Evolutionary conservation across 2,888 invertebrate genomes (phyloP).

Genomic region (Drosophila mulleri): DNA sequence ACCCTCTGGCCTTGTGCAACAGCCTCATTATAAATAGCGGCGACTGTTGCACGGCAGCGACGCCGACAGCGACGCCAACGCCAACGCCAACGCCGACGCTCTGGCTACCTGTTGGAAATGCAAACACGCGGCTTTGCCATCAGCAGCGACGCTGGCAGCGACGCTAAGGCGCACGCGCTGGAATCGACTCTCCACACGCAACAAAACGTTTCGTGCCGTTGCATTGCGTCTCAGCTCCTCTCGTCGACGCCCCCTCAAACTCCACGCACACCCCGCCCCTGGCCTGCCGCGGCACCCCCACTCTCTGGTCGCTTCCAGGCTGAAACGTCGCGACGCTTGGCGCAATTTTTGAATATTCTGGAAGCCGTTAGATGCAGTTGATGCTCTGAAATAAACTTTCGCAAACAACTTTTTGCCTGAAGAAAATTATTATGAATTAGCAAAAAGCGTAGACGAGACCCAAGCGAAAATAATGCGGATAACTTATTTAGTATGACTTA

Average conservation of each 20-base stretch:
- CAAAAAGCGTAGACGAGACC: background rate
- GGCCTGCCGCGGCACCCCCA: background rate
- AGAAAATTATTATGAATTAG: background rate
- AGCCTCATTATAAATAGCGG: slow-evolving; percentile 70
- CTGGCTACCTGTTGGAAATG: slow-evolving; percentile 77
- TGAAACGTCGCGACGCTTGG: slow-evolving; percentile 16
- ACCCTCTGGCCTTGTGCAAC: slow-evolving; percentile 47
- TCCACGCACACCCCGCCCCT: background rate
- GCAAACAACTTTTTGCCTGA: background rate
- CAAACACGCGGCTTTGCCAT: slow-evolving; percentile 53
- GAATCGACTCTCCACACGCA: slow-evolving; percentile 66
- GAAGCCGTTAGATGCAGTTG: slow-evolving; percentile 7
- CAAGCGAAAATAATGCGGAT: background rate
- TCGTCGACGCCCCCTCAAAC: background rate
- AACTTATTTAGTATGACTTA: background rate
- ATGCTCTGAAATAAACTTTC: slow-evolving; percentile 1
- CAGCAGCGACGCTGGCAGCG: slow-evolving; percentile 45
- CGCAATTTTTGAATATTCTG: slow-evolving; percentile 29
- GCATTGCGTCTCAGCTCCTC: background rate
- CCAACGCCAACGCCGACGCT: slow-evolving; percentile 19
- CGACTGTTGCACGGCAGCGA: slow-evolving; percentile 73
- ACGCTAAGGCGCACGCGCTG: slow-evolving; percentile 59
- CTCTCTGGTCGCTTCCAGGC: background rate
- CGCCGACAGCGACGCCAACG: slow-evolving; percentile 23
- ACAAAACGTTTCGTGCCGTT: slow-evolving; percentile 6